phyloP scores from a whole-genome alignment of 2,888 invertebrate species.

The Temnothorax unifasciatus region DNA sequence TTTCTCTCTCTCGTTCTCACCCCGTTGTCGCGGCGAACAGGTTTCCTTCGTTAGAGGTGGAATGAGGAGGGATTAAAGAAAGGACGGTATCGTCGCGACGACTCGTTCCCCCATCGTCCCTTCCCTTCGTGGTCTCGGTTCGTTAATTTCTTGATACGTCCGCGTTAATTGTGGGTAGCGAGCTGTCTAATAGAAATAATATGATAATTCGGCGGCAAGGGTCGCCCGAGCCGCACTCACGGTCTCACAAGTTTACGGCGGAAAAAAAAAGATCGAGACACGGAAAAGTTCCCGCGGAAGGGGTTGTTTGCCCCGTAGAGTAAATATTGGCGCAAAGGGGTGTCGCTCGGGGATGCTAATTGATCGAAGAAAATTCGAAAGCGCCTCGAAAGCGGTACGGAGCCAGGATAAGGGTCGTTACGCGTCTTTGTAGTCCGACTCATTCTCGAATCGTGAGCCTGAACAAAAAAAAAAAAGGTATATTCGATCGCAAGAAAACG shows the following conservation, averaged over 20 bases:
- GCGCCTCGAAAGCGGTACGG: constrained; percentile 55
- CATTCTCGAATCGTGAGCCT: neutral
- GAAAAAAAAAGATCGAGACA: constrained; percentile 52
- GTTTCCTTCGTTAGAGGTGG: constrained; percentile 71
- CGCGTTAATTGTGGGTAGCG: constrained; percentile 85
- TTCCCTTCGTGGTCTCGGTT: constrained; percentile 77
- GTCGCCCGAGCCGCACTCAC: constrained; percentile 48
- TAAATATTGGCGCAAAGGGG: constrained; percentile 75
- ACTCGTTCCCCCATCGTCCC: neutral
- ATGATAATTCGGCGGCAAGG: constrained; percentile 81
- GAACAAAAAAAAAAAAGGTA: neutral
- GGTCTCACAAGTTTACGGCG: neutral
- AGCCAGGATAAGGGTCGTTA: constrained; percentile 28
- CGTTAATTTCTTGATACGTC: constrained; percentile 83
- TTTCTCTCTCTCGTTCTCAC: constrained; percentile 65
- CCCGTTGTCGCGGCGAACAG: constrained; percentile 74
- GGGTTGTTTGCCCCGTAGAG: constrained; percentile 73
- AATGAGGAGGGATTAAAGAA: constrained; percentile 56
- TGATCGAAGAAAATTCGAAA: constrained; percentile 71
- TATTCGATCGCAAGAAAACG: constrained; percentile 10
- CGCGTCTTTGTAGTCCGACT: constrained; percentile 33
- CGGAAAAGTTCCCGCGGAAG: constrained; percentile 52
- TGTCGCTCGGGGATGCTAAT: constrained; percentile 75
- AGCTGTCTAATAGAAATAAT: constrained; percentile 85
- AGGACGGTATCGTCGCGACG: constrained; percentile 40